phyloP scores from a whole-genome alignment of 2,888 invertebrate genomes.

The Rhabditophanes sp. region DNA sequence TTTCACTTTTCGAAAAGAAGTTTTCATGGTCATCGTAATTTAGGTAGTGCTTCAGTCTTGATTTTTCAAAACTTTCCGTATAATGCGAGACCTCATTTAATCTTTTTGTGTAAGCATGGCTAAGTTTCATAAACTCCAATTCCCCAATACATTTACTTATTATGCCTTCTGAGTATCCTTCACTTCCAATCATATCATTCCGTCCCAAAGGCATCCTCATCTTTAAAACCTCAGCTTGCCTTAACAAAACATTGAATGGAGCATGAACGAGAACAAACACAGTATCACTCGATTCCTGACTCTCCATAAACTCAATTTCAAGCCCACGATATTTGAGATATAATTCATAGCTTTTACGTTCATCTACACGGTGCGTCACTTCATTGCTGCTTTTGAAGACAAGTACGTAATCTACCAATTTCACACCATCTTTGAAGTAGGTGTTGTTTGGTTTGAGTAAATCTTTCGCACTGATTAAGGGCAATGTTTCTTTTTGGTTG shows the following conservation, averaged over 20 bases:
- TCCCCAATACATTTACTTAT: too few relatives aligned
- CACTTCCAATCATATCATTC: slow-evolving; percentile 36
- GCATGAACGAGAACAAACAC: slow-evolving; percentile 35
- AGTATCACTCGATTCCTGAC: too few relatives aligned
- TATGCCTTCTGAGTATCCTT: too few relatives aligned
- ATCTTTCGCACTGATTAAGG: too few relatives aligned
- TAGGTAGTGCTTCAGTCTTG: too few relatives aligned
- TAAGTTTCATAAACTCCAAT: too few relatives aligned
- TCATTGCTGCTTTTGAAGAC: too few relatives aligned
- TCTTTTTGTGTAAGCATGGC: too few relatives aligned
- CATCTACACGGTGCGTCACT: slow-evolving; percentile 8
- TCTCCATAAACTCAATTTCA: slow-evolving; percentile 17
- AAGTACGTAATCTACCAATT: slow-evolving; percentile 45
- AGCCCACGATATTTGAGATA: slow-evolving; percentile 15
- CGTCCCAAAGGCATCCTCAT: slow-evolving; percentile 46
- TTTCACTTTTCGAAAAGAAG: slow-evolving; percentile 69
- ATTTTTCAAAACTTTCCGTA: too few relatives aligned
- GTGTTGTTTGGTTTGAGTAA: too few relatives aligned
- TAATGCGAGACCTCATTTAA: too few relatives aligned
- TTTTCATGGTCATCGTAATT: slow-evolving; percentile 19
- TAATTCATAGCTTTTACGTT: slow-evolving; percentile 16
- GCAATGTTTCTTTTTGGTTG: too few relatives aligned
- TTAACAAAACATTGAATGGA: slow-evolving; percentile 29
- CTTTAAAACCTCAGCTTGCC: slow-evolving; percentile 33
- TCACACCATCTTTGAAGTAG: slow-evolving; percentile 20